These are phyloP conservation scores for Drosophila melanocephala DNA, from an alignment of 2,888 invertebrate genomes.

Conservation along the genomic window DNA sequence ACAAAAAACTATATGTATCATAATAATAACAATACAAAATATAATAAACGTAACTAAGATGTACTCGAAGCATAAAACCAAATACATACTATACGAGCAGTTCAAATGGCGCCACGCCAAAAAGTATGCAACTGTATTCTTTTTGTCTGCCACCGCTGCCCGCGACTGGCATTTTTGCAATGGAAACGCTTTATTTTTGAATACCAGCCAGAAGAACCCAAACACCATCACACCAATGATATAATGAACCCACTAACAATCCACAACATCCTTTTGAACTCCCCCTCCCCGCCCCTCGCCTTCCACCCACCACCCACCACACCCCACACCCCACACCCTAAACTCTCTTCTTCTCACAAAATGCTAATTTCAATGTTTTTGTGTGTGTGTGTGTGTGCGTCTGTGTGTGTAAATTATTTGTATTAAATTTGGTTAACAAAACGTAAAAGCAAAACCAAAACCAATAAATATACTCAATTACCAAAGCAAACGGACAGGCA, in stretches of 20 bases:
- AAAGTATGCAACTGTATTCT: slow-evolving; percentile 53
- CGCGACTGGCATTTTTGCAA: slow-evolving; percentile 61
- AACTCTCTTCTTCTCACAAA: slow-evolving; percentile 40
- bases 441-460: slow-evolving; percentile 22
- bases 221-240: slow-evolving; percentile 50
- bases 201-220: slow-evolving; percentile 32
- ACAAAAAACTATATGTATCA: slow-evolving; percentile 25
- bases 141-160: slow-evolving; percentile 53
- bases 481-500: slow-evolving; percentile 84
- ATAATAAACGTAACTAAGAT: slow-evolving; percentile 40
- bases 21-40: slow-evolving; percentile 7
- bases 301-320: neutral
- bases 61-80: slow-evolving; percentile 50
- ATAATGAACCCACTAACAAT: slow-evolving; percentile 23
- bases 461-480: slow-evolving; percentile 38
- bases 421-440: slow-evolving; percentile 82
- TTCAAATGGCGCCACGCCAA: slow-evolving; percentile 41
- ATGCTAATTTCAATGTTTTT: slow-evolving; percentile 80
- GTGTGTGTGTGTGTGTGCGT: slow-evolving; percentile 61
- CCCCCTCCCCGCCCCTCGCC: neutral
- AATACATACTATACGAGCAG: slow-evolving; percentile 36
- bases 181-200: slow-evolving; percentile 69
- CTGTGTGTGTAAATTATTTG: slow-evolving; percentile 69
- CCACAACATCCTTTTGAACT: slow-evolving; percentile 23
- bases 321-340: slow-evolving; percentile 14